Evolutionary conservation across 2,797 vertebrate species (phyloP).

Genomic region (Bucorvus abyssinicus): DNA sequence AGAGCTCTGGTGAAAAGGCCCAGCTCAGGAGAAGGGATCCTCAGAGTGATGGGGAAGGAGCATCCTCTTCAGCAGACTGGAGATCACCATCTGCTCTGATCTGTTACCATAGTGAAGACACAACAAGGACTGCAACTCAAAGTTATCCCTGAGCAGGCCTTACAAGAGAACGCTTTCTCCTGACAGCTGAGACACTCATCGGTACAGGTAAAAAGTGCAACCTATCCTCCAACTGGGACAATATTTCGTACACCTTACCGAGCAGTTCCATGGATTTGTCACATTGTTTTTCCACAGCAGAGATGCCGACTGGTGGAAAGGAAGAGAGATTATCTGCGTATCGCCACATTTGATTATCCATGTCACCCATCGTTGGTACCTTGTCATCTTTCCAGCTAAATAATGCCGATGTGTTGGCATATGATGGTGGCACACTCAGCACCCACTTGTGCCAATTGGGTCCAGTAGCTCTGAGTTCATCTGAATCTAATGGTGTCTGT

Average conservation of each 20-base stretch:
- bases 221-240: neutral
- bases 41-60: accelerated
- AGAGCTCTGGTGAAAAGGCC: neutral
- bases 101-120: neutral
- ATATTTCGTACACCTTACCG: neutral
- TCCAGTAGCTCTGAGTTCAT: neutral
- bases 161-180: too few species aligned
- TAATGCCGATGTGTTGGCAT: too few species aligned
- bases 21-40: neutral
- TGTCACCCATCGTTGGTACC: neutral
- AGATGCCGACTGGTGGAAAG: neutral
- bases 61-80: neutral
- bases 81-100: neutral
- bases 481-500: too few species aligned
- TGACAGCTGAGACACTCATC: neutral
- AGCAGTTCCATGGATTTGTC: neutral
- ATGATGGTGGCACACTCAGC: too few species aligned
- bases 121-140: too few species aligned
- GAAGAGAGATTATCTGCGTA: neutral
- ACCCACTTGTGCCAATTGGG: neutral
- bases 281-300: neutral
- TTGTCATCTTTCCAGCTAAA: neutral
- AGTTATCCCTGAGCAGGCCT: neutral
- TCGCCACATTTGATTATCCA: neutral
- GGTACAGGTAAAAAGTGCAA: neutral